Conservation (phyloP, 2,113 vertebrate species). For the Mesembrinibis cayennensis region DNA sequence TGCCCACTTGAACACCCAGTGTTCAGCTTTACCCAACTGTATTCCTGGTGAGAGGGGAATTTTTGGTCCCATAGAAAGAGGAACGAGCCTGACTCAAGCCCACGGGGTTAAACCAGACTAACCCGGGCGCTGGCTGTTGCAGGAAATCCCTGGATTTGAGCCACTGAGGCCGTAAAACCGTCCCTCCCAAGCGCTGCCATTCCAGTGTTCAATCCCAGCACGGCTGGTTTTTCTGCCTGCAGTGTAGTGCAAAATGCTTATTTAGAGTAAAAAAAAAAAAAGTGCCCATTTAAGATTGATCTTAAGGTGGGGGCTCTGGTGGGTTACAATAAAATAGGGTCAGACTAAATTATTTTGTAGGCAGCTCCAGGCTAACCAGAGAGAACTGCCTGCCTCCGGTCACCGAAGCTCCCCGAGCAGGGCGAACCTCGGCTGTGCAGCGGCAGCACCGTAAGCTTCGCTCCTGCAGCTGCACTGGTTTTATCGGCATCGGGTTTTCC, state of each 20-base stretch:
- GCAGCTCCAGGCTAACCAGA: neutral
- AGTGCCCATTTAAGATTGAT: neutral
- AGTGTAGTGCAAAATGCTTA: neutral
- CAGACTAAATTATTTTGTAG: neutral
- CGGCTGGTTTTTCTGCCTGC: neutral
- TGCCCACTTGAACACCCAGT: neutral
- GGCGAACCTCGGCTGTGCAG: too few relatives aligned
- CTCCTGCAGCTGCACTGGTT: neutral
- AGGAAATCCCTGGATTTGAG: neutral
- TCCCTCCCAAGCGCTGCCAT: neutral
- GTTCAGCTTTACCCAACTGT: neutral
- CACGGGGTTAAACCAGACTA: neutral
- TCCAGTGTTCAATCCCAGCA: rapidly evolving
- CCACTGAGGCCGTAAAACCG: rapidly evolving
- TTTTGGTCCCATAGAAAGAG: neutral
- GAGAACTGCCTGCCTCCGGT: neutral
- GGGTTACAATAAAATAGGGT: too few relatives aligned
- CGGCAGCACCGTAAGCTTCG: rapidly evolving
- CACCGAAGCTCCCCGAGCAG: neutral
- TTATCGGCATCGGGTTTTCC: neutral
- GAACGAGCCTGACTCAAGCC: neutral
- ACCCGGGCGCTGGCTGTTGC: rapidly evolving
- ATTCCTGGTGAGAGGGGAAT: neutral
- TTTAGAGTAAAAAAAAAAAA: neutral
- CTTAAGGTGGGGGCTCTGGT: too few relatives aligned